phyloP scores from a whole-genome alignment of 2,888 invertebrate genomes.

The Stenurella melanura region DNA sequence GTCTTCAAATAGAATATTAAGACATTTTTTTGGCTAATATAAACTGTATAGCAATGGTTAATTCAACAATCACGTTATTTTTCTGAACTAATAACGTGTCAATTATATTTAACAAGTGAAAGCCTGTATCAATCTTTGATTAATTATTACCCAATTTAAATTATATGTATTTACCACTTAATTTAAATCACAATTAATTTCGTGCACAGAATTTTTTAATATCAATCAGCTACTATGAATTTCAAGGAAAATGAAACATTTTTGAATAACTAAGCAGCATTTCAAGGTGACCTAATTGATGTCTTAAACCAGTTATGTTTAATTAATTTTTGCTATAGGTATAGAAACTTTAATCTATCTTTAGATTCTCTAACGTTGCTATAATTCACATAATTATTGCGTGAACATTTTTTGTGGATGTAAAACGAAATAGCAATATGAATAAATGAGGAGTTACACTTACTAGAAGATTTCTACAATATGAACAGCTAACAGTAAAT shows the following conservation, averaged over 20 bases:
- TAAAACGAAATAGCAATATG: neutral
- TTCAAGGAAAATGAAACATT: conserved; percentile 30
- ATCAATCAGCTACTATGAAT: conserved; percentile 13
- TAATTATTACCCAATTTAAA: conserved; percentile 30
- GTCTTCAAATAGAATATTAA: neutral
- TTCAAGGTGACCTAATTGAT: conserved; percentile 37
- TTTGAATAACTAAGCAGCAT: conserved; percentile 27
- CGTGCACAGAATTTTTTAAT: conserved; percentile 14
- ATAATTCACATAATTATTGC: neutral
- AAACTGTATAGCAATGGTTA: neutral
- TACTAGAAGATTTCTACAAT: no score
- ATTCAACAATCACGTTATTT: conserved; percentile 10
- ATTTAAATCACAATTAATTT: conserved; percentile 14
- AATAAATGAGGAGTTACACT: neutral
- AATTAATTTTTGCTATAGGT: conserved; percentile 33
- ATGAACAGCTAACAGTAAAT: no score
- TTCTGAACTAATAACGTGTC: conserved; percentile 5
- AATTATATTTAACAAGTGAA: conserved; percentile 8
- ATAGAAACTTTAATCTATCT: conserved; percentile 5
- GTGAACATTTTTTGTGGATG: neutral
- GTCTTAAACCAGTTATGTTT: conserved; percentile 30
- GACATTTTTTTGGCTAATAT: neutral
- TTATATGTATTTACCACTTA: conserved; percentile 7
- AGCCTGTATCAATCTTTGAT: conserved; percentile 14
- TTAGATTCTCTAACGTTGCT: neutral